Evolutionary conservation across 1,140 invertebrate species (phyloP).

Genomic region (Drosophila pandora): DNA sequence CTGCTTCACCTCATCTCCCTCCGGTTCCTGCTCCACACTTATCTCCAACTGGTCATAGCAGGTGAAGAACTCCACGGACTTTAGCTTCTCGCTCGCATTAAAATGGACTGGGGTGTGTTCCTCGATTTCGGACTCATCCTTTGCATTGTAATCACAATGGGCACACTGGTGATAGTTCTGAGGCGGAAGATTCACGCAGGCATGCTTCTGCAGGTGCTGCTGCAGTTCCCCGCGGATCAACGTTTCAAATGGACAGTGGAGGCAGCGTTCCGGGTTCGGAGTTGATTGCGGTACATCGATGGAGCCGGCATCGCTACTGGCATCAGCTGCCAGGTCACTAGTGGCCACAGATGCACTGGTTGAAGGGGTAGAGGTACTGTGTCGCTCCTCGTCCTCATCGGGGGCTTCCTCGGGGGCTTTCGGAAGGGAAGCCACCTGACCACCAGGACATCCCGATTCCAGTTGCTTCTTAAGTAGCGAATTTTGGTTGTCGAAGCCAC

Average conservation of each 20-base stretch:
- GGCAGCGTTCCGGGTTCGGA: conserved; percentile 87
- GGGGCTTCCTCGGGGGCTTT: conserved; percentile 11
- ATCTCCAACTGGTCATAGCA: conserved; percentile 79
- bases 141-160: conserved; percentile 92
- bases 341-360: conserved; percentile 72
- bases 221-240: conserved; percentile 51
- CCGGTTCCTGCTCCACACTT: conserved; percentile 61
- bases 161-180: conserved; percentile 89
- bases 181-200: conserved; percentile 87
- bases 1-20: conserved; percentile 9
- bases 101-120: conserved; percentile 79
- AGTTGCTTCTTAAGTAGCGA: conserved; percentile 78
- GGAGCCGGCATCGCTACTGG: conserved; percentile 67
- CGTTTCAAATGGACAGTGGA: conserved; percentile 85
- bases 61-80: conserved; percentile 75
- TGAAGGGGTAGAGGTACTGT: conserved; percentile 64
- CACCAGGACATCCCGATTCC: conserved; percentile 54
- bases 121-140: conserved; percentile 54
- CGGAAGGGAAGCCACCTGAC: conserved; percentile 21
- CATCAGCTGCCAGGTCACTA: conserved; percentile 69
- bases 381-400: conserved; percentile 56
- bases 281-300: conserved; percentile 83
- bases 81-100: conserved; percentile 73
- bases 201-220: conserved; percentile 87
- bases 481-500: conserved; percentile 57